Percentiles rank a stretch among this genome's conserved stretches.
Evolutionary conservation across 2,113 vertebrate species (phyloP).

Genomic region (Mugil cephalus): DNA sequence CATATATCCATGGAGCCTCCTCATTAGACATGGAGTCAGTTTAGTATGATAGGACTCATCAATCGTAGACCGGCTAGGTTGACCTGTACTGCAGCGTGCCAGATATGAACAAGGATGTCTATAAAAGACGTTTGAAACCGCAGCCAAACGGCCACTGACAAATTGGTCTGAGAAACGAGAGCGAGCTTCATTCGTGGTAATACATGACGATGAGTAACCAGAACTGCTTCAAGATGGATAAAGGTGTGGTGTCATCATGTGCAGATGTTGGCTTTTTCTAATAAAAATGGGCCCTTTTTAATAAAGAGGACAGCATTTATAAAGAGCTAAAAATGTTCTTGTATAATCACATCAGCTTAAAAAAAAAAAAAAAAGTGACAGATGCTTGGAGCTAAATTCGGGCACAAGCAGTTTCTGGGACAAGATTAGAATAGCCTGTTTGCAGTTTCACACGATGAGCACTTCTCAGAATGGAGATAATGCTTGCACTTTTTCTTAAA

Average conservation of each 20-base stretch:
- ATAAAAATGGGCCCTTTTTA: constrained; percentile 22
- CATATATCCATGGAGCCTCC: constrained; percentile 64
- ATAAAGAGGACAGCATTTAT: constrained; percentile 51
- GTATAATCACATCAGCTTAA: constrained; percentile 26
- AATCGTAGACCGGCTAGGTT: constrained; percentile 48
- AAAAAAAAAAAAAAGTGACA: constrained; percentile 43
- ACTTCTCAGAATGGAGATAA: constrained; percentile 48
- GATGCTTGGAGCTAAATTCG: constrained; percentile 53
- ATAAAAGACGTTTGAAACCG: constrained; percentile 28
- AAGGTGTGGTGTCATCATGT: constrained; percentile 6
- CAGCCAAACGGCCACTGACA: constrained; percentile 24
- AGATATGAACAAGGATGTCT: constrained; percentile 24
- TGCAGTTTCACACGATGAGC: constrained; percentile 43
- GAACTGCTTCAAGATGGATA: constrained; percentile 21
- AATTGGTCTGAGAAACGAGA: constrained; percentile 37
- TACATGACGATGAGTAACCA: constrained; percentile 37
- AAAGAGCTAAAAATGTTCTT: constrained; percentile 41
- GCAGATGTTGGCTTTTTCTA: constrained; percentile 17
- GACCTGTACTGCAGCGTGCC: constrained; percentile 28
- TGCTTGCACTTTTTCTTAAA: constrained; percentile 36
- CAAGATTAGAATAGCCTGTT: constrained; percentile 50
- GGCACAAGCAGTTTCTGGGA: constrained; percentile 62
- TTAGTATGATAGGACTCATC: constrained; percentile 66
- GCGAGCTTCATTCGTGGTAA: constrained; percentile 16
- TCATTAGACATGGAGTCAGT: constrained; percentile 76